Base-by-base conservation (phyloP, 2,113 vertebrate genomes). In the Poicephalus gulielmi region DNA sequence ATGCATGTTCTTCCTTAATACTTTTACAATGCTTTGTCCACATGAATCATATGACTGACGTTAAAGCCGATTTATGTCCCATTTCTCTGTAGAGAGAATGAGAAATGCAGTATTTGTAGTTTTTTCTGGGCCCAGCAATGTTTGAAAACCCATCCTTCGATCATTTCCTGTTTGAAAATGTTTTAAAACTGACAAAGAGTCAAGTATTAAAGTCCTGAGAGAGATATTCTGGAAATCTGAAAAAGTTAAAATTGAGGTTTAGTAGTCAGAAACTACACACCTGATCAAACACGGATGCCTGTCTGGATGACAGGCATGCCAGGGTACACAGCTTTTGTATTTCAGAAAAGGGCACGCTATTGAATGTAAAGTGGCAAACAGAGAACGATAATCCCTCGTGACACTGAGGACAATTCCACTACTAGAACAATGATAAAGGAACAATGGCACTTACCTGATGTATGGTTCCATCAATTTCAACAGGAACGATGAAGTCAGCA, bases 391-490 rank as follows among this genome's bases (percentile, higher is more conserved):
- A 43, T 0, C 0, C 31, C 14, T 18, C 28, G 57, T 30, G 75
- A 70, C 25, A 19, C 31, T 2, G 9, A 83, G 74, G 57, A 66
- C n/a, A 64, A 17, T 39, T 33, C 25, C 24, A 23, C 10, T 14
- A 27, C 33, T 6, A 43, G 31, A 50, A 57, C 11, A 60, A 60
- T 0, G 19, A 10, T 23, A n/a, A 66, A 49, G 59, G 62, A 33
- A 46, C 28, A 71, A 0, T 63, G 68, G 37, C 9, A 47, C 97
- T 97, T 98, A 99, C 99, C 99, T 99, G 99, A 98, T 99, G 99
- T 98, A 99, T 98, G 22, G 99, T 99, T 96, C 99, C 99, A 95
- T 99, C 99, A 22, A 99, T 99, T 97, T 99, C 99, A 97, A 99
- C 99, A 4, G 99, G 99, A 96, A 99, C 99, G 68, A 99, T 99